Percentiles rank a stretch among this genome's conserved stretches.
Evolutionary conservation across 2,113 vertebrate genomes (phyloP).

Genomic region (Cyanistes caeruleus): DNA sequence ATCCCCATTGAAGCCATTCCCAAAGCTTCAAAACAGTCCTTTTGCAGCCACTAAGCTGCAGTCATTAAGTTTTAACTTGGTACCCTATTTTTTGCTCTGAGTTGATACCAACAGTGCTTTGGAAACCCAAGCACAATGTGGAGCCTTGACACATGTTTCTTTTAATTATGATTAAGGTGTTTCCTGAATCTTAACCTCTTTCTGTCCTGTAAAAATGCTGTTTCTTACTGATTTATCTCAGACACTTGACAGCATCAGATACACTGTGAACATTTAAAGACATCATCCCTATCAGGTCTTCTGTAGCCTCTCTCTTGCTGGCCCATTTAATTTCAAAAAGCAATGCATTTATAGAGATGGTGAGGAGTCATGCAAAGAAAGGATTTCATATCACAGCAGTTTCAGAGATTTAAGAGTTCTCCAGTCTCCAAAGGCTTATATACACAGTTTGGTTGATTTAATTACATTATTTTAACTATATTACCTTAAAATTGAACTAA

Average conservation of each 20-base stretch:
- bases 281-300: neutral
- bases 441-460: neutral
- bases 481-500: neutral
- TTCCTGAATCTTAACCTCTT: neutral
- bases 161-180: neutral
- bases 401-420: neutral
- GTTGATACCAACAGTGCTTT: neutral
- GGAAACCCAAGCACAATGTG: neutral
- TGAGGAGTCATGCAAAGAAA: neutral
- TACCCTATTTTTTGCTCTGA: neutral
- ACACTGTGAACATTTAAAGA: rapidly evolving
- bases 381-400: neutral
- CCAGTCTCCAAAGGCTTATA: neutral
- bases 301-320: neutral
- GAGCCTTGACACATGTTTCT: neutral
- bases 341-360: neutral
- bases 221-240: neutral
- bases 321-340: neutral
- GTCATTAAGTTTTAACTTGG: neutral
- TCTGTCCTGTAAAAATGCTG: neutral
- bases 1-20: neutral
- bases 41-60: neutral
- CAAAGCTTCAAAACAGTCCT: neutral
- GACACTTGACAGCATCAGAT: neutral
- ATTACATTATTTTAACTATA: neutral